Conservation (phyloP, 2,113 vertebrate species). For the Hydropotes inermis region DNA sequence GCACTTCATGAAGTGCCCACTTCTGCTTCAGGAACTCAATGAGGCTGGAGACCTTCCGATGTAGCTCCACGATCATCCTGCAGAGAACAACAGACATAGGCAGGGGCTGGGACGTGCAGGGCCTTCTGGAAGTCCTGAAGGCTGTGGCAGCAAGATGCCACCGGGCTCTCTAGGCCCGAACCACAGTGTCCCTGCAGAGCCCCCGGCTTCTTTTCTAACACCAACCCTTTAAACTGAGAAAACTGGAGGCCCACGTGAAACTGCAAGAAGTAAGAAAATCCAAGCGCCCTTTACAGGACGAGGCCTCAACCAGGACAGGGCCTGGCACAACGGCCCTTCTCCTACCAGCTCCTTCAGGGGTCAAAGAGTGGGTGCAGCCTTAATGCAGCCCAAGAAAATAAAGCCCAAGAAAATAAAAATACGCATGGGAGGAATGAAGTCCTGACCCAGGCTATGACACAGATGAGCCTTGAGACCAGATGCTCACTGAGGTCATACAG, state of each 20-base stretch:
- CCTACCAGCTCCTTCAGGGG: neutral
- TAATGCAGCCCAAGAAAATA: neutral
- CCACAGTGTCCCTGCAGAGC: fast-evolving
- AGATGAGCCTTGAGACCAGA: too few relatives aligned
- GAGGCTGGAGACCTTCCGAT: slow-evolving; percentile 97
- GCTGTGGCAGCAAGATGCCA: neutral
- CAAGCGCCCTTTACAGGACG: too few relatives aligned
- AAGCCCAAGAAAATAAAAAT: neutral
- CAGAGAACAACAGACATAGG: neutral
- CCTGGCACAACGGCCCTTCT: neutral
- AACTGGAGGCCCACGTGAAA: neutral
- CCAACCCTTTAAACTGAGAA: neutral
- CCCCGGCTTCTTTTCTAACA: neutral
- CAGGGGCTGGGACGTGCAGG: neutral
- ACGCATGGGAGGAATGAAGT: neutral
- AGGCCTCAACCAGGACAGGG: neutral
- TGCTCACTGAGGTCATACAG: too few relatives aligned
- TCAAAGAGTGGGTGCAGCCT: neutral
- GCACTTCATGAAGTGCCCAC: slow-evolving; percentile 94
- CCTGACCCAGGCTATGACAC: too few relatives aligned
- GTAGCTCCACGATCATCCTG: slow-evolving; percentile 98
- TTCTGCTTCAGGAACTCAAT: slow-evolving; percentile 98
- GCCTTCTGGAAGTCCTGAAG: neutral
- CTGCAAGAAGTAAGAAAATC: neutral
- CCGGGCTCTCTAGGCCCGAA: neutral